Evolutionary conservation across 1,140 invertebrate genomes (phyloP).

Genomic region (Monomorium pharaonis): DNA sequence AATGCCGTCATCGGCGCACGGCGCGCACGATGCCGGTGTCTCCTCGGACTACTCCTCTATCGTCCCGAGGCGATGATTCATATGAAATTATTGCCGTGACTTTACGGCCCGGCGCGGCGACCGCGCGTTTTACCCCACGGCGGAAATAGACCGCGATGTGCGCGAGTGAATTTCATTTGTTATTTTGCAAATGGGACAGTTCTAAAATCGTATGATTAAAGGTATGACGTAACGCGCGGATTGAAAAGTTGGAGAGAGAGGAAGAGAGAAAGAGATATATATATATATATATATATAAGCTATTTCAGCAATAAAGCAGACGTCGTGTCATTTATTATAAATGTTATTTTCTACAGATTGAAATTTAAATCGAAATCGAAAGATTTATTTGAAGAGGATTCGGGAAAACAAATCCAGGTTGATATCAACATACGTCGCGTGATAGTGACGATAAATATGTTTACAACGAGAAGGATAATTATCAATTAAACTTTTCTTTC

Average conservation of each 20-base stretch:
- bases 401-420: not conserved
- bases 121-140: constrained; percentile 18
- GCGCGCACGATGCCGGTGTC: not conserved
- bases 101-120: too few species aligned
- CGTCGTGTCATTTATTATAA: not conserved
- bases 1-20: constrained; percentile 8
- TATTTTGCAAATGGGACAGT: constrained; percentile 39
- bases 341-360: not conserved
- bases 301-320: constrained; percentile 19
- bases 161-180: constrained; percentile 46
- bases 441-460: not conserved
- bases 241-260: not conserved
- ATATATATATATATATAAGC: not conserved
- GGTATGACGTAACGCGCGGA: constrained; percentile 21
- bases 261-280: not conserved
- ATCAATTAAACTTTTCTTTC: not conserved
- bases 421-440: not conserved
- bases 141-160: constrained; percentile 38
- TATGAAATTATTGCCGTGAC: constrained; percentile 34
- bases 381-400: not conserved
- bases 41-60: not conserved
- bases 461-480: not conserved
- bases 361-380: not conserved
- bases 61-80: constrained; percentile 34
- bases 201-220: constrained; percentile 38